Evolutionary conservation across 2,113 vertebrate species (phyloP).

Genomic region (Neodontobutis hainanensis): DNA sequence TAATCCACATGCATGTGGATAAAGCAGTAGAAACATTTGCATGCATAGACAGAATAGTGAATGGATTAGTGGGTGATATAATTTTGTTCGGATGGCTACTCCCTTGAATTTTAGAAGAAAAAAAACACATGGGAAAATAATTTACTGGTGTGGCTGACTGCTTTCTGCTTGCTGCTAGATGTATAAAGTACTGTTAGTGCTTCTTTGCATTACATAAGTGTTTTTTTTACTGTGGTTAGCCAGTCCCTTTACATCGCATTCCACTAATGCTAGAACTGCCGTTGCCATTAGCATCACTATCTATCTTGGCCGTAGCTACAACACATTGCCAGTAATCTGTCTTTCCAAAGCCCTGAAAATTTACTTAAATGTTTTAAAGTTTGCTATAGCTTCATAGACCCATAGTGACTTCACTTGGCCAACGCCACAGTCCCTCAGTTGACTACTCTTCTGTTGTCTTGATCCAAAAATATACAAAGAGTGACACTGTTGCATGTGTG

Average conservation of each 20-base stretch:
- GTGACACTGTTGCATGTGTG: constrained; percentile 53
- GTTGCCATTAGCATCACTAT: not conserved
- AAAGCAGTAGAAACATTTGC: not conserved
- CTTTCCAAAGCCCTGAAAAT: not conserved
- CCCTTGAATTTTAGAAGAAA: no score
- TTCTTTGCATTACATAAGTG: no score
- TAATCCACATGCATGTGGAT: constrained; percentile 14
- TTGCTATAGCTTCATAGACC: not conserved
- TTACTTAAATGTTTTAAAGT: no score
- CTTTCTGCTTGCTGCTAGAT: no score
- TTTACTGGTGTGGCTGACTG: no score
- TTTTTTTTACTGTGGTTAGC: no score
- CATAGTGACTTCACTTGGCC: not conserved
- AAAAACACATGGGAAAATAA: no score
- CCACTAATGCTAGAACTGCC: no score
- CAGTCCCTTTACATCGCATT: no score
- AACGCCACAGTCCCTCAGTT: not conserved
- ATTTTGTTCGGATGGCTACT: no score
- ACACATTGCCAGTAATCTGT: no score
- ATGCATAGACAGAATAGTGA: not conserved
- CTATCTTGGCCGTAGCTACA: not conserved
- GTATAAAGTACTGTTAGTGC: no score
- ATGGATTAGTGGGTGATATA: not conserved
- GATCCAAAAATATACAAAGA: constrained; percentile 32
- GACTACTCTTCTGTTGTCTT: not conserved